Base-by-base conservation (phyloP, 1,140 invertebrate species). In the Zeugodacus cucurbitae region DNA sequence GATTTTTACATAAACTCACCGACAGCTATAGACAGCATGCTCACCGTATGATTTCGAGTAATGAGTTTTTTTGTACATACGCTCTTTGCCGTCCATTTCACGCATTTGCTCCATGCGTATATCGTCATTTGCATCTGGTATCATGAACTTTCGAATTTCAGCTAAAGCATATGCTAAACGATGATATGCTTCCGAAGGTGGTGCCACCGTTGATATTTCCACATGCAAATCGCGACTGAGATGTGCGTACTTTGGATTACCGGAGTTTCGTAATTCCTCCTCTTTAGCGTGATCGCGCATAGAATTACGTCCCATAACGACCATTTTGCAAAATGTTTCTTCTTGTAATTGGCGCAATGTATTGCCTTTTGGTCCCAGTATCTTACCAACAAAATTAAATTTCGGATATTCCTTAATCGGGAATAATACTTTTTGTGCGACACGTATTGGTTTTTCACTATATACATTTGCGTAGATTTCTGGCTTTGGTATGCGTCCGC, bases 371-470 rank as follows among this genome's bases (percentile, higher is more conserved):
- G 98, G 98, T 62, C 98, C 98, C 90, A 99, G 94, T 82, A 99
- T 94, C 94, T 99, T 98, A 37, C 98, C 98, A 88, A 99, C 97
- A 94, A 99, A 99, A 94, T 99, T 99, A 93, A 98, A 98, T 96
- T 98, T 94, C 29, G 97, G 97, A 94, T 98, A 97, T 91, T 98
- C 97, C 89, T 96, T 96, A 26, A 97, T 95, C 5, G 97, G 97
- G 26, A 98, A 97, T 32, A 97, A 93, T 11, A 98, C 97, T 94
- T 97, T 97, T 20, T 97, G 96, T 32, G 96, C 95, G 11, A 98
- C 96, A 91, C 96, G 96, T 90, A 98, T 96, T 14, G 97, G 96
- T 93, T 97, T 98, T 90, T 98, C 97, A 90, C 96, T 96, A 91
- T 97, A 97, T 54, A 98, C 97, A 94, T 98, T 97, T 20, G 97